Conservation (phyloP, 1,140 invertebrate species). For the Drosophila pachea region DNA sequence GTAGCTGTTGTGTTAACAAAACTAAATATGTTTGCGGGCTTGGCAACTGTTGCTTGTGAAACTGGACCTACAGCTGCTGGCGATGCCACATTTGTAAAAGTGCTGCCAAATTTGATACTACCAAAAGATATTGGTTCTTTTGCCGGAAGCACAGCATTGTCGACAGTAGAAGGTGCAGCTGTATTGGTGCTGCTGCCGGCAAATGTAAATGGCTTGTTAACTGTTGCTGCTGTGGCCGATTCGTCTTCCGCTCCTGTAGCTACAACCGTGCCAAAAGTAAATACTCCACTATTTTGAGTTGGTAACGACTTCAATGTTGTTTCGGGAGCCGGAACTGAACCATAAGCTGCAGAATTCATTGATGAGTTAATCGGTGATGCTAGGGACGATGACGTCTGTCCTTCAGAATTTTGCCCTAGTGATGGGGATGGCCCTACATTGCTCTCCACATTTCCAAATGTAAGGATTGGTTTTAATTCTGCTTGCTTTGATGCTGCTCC, state of each 20-base stretch:
- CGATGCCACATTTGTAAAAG: conserved; percentile 5
- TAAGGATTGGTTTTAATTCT: conserved; percentile 10
- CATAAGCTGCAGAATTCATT: neutral
- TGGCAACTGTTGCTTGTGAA: neutral
- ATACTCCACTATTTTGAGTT: conserved; percentile 1
- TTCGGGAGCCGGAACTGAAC: conserved; percentile 1
- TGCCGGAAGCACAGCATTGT: neutral
- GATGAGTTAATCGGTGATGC: conserved; percentile 17
- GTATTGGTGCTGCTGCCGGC: conserved; percentile 21
- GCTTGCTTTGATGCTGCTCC: conserved; percentile 25
- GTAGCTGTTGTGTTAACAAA: conserved; percentile 3
- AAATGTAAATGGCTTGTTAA: conserved; percentile 28
- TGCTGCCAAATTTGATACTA: conserved; percentile 18
- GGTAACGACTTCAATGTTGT: conserved; percentile 5
- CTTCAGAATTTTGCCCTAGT: neutral
- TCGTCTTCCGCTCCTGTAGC: neutral
- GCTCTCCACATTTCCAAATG: conserved; percentile 30
- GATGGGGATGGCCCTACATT: neutral
- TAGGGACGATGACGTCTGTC: neutral
- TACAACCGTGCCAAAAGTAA: conserved; percentile 28
- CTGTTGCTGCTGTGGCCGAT: neutral
- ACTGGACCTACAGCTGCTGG: conserved; percentile 2
- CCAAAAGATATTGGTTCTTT: neutral
- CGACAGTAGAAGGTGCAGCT: neutral
- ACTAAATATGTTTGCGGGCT: conserved; percentile 14